phyloP scores from a whole-genome alignment of 1,140 invertebrate species.

The Trichonephila clavata region DNA sequence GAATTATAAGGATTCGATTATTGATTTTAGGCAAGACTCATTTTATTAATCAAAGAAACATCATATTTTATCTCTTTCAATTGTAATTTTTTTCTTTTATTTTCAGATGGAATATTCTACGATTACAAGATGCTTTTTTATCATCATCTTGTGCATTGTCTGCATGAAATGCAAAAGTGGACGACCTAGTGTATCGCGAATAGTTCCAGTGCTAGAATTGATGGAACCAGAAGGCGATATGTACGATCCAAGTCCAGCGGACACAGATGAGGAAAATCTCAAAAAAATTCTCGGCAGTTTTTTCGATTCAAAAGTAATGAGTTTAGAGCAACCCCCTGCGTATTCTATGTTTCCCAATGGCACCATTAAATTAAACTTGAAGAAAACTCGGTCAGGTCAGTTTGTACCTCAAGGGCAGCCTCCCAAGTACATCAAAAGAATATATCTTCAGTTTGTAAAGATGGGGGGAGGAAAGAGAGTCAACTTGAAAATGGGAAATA shows the following conservation, averaged over 20 bases:
- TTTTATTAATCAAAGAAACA: too few relatives aligned
- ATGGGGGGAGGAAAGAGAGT: slow-evolving; percentile 81
- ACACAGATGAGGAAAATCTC: slow-evolving; percentile 82
- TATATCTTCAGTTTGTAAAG: slow-evolving; percentile 76
- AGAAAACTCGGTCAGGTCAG: slow-evolving; percentile 80
- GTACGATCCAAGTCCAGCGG: slow-evolving; percentile 82
- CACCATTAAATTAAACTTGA: slow-evolving; percentile 80
- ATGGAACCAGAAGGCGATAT: slow-evolving; percentile 82
- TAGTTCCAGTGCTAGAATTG: slow-evolving; percentile 81
- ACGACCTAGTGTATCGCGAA: slow-evolving; percentile 67
- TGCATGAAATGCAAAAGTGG: background rate
- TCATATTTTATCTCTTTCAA: too few relatives aligned
- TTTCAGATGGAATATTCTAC: background rate
- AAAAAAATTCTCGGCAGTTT: slow-evolving; percentile 81
- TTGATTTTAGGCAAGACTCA: too few relatives aligned
- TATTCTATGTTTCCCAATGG: slow-evolving; percentile 79
- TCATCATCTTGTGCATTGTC: background rate
- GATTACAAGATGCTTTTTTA: background rate
- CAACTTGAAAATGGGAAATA: slow-evolving; percentile 80
- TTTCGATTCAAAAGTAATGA: slow-evolving; percentile 83
- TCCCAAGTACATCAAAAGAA: slow-evolving; percentile 80
- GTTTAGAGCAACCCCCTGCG: slow-evolving; percentile 79
- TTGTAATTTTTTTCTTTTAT: background rate
- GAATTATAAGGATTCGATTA: too few relatives aligned
- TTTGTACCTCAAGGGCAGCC: slow-evolving; percentile 81